Percentiles rank a stretch among this genome's conserved stretches.
These are phyloP conservation scores for Cryptocephalus moraei DNA, from an alignment of 2,888 invertebrate genomes.

Conservation along the genomic window DNA sequence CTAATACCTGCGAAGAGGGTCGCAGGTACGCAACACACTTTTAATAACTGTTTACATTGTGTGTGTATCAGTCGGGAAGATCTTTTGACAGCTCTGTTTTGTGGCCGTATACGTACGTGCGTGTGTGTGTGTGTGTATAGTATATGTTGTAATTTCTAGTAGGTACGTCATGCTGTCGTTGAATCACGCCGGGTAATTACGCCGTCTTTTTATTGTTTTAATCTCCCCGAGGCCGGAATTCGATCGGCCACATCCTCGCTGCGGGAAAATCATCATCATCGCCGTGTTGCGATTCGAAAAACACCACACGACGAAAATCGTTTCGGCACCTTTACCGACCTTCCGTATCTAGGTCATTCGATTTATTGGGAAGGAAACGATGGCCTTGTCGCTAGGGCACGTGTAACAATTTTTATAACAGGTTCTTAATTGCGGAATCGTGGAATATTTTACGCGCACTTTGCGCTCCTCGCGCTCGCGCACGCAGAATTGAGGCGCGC, in stretches of 20 bases:
- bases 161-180: conserved; percentile 9
- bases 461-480: background rate
- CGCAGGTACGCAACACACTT: conserved; percentile 33
- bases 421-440: conserved; percentile 19
- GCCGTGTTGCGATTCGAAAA: background rate
- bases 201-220: conserved; percentile 13
- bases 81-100: conserved; percentile 5
- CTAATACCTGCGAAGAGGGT: conserved; percentile 41
- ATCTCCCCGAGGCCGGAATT: background rate
- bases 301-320: conserved; percentile 1
- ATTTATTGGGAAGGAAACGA: conserved; percentile 31
- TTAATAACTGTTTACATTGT: conserved; percentile 29
- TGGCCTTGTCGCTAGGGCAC: conserved; percentile 34
- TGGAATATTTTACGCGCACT: conserved; percentile 13
- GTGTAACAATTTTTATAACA: conserved; percentile 25
- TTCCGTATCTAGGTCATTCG: conserved; percentile 36
- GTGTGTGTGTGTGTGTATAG: conserved; percentile 13
- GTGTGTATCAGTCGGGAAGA: conserved; percentile 7
- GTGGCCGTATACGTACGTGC: conserved; percentile 7
- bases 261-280: background rate
- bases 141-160: too few relatives aligned
- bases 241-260: conserved; percentile 1
- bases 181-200: conserved; percentile 20
- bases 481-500: too few relatives aligned
- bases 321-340: conserved; percentile 26